phyloP scores from a whole-genome alignment of 2,888 invertebrate species.

The Acrocyrtus sp. region DNA sequence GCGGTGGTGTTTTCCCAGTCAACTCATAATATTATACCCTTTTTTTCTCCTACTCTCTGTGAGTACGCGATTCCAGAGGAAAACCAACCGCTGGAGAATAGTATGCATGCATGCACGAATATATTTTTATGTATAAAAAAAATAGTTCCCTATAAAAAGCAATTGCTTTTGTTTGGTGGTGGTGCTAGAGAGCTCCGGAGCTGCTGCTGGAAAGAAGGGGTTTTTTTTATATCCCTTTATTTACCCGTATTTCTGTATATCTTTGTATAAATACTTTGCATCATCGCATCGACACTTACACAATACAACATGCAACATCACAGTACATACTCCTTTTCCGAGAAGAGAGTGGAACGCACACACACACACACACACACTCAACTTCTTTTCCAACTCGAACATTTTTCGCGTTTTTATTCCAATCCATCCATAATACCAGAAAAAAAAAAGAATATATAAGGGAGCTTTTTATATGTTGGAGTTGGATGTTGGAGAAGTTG shows the following conservation, averaged over 20 bases:
- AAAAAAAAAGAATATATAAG: background rate
- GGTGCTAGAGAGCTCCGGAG: conserved; percentile 5
- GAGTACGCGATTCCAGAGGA: no score
- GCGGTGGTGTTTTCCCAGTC: conserved; percentile 1
- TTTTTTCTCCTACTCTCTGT: background rate
- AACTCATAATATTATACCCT: conserved; percentile 15
- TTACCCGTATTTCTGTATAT: conserved; percentile 3
- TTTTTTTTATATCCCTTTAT: conserved; percentile 15
- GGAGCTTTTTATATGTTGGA: background rate
- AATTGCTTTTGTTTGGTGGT: conserved; percentile 31
- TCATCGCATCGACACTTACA: conserved; percentile 29
- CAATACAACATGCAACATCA: conserved; percentile 18
- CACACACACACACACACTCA: no score
- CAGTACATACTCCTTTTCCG: no score
- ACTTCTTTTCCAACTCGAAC: no score
- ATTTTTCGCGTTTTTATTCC: conserved; percentile 15
- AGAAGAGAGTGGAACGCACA: conserved; percentile 7
- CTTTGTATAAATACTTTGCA: conserved; percentile 2
- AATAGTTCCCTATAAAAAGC: conserved; percentile 22
- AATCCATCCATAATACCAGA: background rate
- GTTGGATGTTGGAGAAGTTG: no score
- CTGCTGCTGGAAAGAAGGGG: conserved; percentile 45
- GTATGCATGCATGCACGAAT: conserved; percentile 21
- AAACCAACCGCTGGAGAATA: background rate
- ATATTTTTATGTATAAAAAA: no score